Base-by-base conservation (phyloP, 2,797 vertebrate genomes). In the Acanthurus lineatus region DNA sequence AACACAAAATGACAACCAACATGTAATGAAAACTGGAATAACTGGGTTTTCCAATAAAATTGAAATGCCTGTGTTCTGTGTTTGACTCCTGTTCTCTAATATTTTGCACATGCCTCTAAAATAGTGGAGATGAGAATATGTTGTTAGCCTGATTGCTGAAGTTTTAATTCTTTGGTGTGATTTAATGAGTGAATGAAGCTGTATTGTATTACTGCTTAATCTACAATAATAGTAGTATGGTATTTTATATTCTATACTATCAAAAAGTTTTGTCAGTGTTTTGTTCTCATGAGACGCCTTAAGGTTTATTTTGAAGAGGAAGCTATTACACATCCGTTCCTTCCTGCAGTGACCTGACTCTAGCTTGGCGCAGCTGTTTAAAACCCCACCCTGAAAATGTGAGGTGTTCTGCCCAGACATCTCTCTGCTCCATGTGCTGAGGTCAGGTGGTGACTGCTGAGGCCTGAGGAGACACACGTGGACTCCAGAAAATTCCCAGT, bases 311-410 rank as follows among this genome's bases (percentile, higher is more conserved):
- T 83, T 90, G 90, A 88, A 91, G 25, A 53, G 5, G 5, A 35
- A 6, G 2, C 5, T 9, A 0, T 1, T 0, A 0, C 11, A 20
- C 17, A 22, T 54, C 51, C n/a, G 9, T 20, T 54, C 2, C 2
- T 5, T 15, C 5, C 47, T 1, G 0, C 3, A 3, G 47, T 25
- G 4, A 17, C 54, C 17, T 61, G 0, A 16, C 19, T 69, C 14
- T 0, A 59, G 1, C 73, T 90, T 89, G 77, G 80, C 10, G 44
- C 35, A 19, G 56, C 35, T 54, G 8, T 9, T 73, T 70, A 68
- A 32, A 79, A 68, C 89, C 89, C 84, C 72, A 84, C 90, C 90
- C 96, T 95, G 93, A 89, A 93, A 87, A 73, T 53, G 73, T 70
- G 84, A 68, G 57, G 83, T 45, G 84, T 48, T 83, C 52, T 89